A percentile compares a stretch with the other conserved stretches of the same genome.
Evolutionary conservation across 1,140 invertebrate genomes (phyloP).

Genomic region (Metopolophium dirhodum): DNA sequence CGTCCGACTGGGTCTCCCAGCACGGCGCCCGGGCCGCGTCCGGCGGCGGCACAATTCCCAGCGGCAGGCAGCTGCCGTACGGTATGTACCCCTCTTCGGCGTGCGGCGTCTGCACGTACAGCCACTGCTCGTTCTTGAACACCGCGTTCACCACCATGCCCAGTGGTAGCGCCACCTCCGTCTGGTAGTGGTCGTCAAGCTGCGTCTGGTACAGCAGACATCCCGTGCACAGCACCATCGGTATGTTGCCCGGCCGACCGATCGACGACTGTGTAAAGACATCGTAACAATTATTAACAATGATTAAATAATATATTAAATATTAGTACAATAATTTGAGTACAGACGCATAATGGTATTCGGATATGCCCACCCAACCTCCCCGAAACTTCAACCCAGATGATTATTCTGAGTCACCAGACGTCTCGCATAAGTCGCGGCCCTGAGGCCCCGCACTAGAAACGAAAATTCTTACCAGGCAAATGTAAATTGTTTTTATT

Average conservation of each 20-base stretch:
- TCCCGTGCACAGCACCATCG: slow-evolving; percentile 77
- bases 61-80: slow-evolving; percentile 72
- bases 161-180: slow-evolving; percentile 74
- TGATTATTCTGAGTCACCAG: too few relatives aligned
- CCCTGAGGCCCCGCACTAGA: too few relatives aligned
- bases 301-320: too few relatives aligned
- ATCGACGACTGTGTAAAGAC: slow-evolving; percentile 68
- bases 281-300: too few relatives aligned
- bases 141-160: slow-evolving; percentile 85
- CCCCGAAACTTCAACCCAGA: too few relatives aligned
- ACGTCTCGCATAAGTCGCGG: too few relatives aligned
- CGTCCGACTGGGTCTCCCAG: slow-evolving; percentile 80
- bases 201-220: slow-evolving; percentile 78
- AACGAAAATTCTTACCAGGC: too few relatives aligned
- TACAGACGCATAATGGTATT: too few relatives aligned
- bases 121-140: slow-evolving; percentile 82
- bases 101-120: slow-evolving; percentile 83
- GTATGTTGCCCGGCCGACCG: slow-evolving; percentile 78
- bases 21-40: slow-evolving; percentile 66
- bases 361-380: too few relatives aligned
- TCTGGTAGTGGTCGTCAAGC: slow-evolving; percentile 69
- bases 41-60: slow-evolving; percentile 71
- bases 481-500: too few relatives aligned
- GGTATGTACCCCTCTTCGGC: slow-evolving; percentile 75
- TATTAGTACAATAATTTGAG: too few relatives aligned